Evolutionary conservation across 2,888 invertebrate genomes (phyloP), one percentile per base, ranked within the genome.

Genomic region (Euzetes globulus): DNA sequence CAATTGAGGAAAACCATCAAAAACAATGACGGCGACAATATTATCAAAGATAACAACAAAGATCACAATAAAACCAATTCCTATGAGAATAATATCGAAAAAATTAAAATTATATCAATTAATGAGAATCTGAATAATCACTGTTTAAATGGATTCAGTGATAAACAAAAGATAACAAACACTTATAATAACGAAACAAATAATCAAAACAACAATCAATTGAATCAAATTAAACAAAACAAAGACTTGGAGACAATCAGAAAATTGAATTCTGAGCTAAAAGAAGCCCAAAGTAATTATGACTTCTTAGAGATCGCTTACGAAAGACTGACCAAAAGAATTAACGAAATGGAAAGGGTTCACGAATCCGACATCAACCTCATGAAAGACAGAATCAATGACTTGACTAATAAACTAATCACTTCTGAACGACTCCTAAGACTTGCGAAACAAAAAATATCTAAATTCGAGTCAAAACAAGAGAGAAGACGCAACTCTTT

Each of bases 371-470:
- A 93, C 82, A 86, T 91, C 55, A 88, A 89, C 77, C 84, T 92
- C 79, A 90, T 94, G 88, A 90, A 90, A 52, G 89, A 89, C 29
- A 87, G 92, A 71, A 89, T 94, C 76, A 88, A 92, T 81, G 91
- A 92, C 81, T 84, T 94, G 41, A 92, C 92, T 0, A 86, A 88
- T 73, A 94, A 93, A 82, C 85, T 93, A 76, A 88, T 88, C 9
- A 87, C 88, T 0, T 90, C 91, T 0, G 93, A 93, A 80, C 90
- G 91, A 79, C 91, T 91, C 83, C 82, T 82, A 11, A 86, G 91
- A 73, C 88, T 87, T 2, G 82, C 91, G 27, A 91, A 91, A 82
- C 90, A 90, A 80, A 92, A 92, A 82, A 84, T 91, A 76, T 88
- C 89, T 77, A 90, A 90, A 81, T 86, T 88, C 0, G 92, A 92